These are phyloP conservation scores for Heteromormyrus szaboi DNA, from an alignment of 2,797 vertebrate species.

Conservation along the genomic window DNA sequence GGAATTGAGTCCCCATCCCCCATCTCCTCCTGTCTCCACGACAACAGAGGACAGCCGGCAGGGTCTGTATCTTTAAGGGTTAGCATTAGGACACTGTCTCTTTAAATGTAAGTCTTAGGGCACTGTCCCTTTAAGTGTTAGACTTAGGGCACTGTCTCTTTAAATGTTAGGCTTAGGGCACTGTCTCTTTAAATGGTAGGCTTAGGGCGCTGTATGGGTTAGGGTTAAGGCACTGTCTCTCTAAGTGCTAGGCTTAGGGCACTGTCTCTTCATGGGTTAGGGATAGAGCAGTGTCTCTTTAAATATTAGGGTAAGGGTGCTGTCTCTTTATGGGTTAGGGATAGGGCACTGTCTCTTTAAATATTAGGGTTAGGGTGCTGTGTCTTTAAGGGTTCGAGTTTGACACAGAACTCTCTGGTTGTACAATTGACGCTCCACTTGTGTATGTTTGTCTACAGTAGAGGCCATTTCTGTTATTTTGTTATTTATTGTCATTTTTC, in stretches of 20 bases:
- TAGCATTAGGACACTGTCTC: background rate
- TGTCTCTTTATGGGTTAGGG: background rate
- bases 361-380: too few species aligned
- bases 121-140: background rate
- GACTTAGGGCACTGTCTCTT: background rate
- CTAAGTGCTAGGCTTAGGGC: too few species aligned
- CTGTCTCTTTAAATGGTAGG: background rate
- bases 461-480: background rate
- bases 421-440: background rate
- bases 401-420: background rate
- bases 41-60: conserved; percentile 34
- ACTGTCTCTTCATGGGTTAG: too few species aligned
- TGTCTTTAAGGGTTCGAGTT: background rate
- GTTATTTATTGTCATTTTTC: background rate
- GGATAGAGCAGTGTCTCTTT: too few species aligned
- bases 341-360: too few species aligned
- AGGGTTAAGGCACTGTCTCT: background rate
- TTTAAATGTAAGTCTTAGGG: too few species aligned
- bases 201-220: background rate
- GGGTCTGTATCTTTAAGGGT: conserved; percentile 56
- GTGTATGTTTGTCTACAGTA: background rate
- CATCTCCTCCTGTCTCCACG: conserved; percentile 50
- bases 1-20: conserved; percentile 46
- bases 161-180: background rate
- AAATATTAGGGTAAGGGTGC: too few species aligned